Percentiles rank a stretch among this genome's conserved stretches.
phyloP scores from a whole-genome alignment of 2,113 vertebrate genomes.

The Grantiella picta region DNA sequence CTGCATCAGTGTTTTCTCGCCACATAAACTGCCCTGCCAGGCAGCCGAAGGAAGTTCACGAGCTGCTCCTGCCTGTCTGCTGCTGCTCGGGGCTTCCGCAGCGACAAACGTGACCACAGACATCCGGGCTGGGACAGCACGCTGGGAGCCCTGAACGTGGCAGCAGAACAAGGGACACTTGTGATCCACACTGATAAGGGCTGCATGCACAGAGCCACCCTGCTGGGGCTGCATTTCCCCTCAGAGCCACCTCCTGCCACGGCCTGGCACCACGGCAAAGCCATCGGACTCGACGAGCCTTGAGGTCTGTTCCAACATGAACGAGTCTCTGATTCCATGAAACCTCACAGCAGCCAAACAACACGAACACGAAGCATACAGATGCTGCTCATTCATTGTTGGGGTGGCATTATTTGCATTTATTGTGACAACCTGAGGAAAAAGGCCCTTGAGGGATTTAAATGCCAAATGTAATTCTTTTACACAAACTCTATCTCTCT shows the following conservation, averaged over 20 bases:
- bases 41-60: background rate
- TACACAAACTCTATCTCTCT: background rate
- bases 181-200: background rate
- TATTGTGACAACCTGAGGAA: background rate
- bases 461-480: background rate
- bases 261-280: background rate
- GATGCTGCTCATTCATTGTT: background rate
- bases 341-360: background rate
- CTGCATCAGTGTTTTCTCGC: background rate
- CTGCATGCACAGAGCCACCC: background rate
- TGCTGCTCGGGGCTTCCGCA: background rate
- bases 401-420: background rate
- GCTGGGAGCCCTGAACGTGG: accelerated
- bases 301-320: background rate
- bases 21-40: background rate
- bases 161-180: background rate
- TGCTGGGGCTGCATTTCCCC: background rate
- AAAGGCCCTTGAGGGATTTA: background rate
- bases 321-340: background rate
- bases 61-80: background rate
- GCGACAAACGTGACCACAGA: accelerated
- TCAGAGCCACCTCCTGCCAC: background rate
- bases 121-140: background rate
- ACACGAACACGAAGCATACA: background rate
- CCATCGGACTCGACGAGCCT: accelerated